Conservation (phyloP, 2,113 vertebrate species). For the Callocephalon fimbriatum region DNA sequence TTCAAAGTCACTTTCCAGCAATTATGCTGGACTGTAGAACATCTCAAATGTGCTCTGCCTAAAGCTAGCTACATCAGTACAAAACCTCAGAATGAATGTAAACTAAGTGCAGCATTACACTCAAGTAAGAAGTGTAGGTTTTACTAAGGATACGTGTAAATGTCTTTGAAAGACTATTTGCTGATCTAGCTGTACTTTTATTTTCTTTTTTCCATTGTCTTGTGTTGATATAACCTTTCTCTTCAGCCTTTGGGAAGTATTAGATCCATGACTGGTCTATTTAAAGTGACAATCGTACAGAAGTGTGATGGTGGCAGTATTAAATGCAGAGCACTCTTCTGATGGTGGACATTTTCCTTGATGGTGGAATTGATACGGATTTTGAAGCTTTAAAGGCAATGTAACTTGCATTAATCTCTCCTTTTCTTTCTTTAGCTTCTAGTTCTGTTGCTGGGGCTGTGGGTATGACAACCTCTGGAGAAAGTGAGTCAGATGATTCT, state of each 20-base stretch:
- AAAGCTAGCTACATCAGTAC: not conserved
- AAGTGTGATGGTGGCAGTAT: not conserved
- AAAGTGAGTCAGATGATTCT: conserved; percentile 99
- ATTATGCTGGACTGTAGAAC: not conserved
- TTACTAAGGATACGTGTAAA: not conserved
- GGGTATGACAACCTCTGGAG: conserved; percentile 98
- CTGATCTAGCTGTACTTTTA: not conserved
- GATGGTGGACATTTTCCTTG: not conserved
- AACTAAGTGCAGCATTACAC: not conserved
- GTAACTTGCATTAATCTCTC: not conserved
- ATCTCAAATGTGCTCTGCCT: not conserved
- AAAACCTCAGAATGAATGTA: not conserved
- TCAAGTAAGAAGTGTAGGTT: not conserved
- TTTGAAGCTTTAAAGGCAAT: not conserved
- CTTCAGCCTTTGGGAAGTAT: not conserved
- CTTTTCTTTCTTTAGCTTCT: conserved; percentile 82
- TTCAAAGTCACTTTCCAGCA: not conserved
- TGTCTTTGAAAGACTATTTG: not conserved
- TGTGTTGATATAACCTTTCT: not conserved
- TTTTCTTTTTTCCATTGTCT: not conserved
- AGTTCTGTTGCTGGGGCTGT: conserved; percentile 98
- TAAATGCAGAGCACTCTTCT: not conserved
- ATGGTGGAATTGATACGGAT: rapidly evolving
- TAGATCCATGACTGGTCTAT: not conserved
- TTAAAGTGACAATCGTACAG: not conserved